Evolutionary conservation across 2,797 vertebrate species (phyloP).

Genomic region (Sebastes iracundus): DNA sequence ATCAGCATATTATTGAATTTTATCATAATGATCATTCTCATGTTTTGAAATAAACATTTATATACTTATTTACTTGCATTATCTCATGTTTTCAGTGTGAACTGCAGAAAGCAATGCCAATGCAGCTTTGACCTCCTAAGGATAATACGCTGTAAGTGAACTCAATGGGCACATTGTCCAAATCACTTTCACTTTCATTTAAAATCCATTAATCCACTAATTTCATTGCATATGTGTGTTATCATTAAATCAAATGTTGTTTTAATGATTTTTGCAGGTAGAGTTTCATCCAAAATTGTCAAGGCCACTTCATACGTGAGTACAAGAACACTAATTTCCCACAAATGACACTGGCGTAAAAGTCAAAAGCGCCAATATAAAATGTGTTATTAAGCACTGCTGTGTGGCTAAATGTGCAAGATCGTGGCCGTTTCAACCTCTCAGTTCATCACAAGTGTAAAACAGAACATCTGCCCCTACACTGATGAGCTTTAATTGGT

Average conservation of each 20-base stretch:
- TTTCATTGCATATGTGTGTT: not conserved
- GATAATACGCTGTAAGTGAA: not conserved
- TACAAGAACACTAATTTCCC: not conserved
- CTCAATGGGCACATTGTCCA: not conserved
- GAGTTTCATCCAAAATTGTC: not conserved
- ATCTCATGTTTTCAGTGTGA: constrained; percentile 24
- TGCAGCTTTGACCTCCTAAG: not conserved
- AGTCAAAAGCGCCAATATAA: not conserved
- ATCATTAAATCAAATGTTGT: not conserved
- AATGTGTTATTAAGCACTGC: not conserved
- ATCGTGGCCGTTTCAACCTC: not conserved
- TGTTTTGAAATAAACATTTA: constrained; percentile 85
- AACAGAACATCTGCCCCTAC: not conserved
- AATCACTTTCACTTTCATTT: not conserved
- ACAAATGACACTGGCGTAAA: not conserved
- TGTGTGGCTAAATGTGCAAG: not conserved
- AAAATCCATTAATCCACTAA: not conserved
- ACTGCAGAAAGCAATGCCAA: not conserved
- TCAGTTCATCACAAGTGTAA: not conserved
- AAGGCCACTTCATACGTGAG: not conserved
- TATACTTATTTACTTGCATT: constrained; percentile 66
- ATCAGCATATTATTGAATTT: constrained; percentile 75
- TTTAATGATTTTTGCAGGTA: constrained; percentile 13
- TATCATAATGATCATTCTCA: constrained; percentile 78
- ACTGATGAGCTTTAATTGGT: not conserved